phyloP scores from a whole-genome alignment of 2,113 vertebrate species.

The Typhlomys cinereus region DNA sequence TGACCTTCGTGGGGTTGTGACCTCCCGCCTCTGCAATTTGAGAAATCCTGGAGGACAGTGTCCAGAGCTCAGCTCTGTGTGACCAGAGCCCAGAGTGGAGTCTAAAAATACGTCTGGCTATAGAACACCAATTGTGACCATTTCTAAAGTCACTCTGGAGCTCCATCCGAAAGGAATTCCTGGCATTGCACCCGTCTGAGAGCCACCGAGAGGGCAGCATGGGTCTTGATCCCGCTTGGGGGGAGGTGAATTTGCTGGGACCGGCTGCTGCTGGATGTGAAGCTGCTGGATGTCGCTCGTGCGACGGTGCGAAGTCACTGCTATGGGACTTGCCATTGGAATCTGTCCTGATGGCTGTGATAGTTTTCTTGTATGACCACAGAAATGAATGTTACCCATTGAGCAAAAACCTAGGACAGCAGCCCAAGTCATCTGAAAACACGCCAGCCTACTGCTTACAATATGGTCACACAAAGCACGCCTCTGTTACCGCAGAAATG shows the following conservation, averaged over 20 bases:
- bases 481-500: not conserved
- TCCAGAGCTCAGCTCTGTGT: conserved; percentile 71
- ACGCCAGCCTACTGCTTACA: not conserved
- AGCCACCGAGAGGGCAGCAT: conserved; percentile 26
- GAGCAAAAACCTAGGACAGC: not conserved
- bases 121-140: conserved; percentile 75
- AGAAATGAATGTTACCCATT: not conserved
- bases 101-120: conserved; percentile 77
- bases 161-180: conserved; percentile 63
- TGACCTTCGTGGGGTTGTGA: conserved; percentile 67
- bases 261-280: not conserved
- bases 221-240: not conserved
- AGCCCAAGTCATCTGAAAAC: not conserved
- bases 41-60: conserved; percentile 70
- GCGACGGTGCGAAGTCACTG: not conserved
- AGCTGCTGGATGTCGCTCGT: not conserved
- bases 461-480: not conserved
- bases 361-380: not conserved
- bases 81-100: conserved; percentile 64
- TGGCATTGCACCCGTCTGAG: conserved; percentile 53
- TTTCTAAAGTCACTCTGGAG: conserved; percentile 54
- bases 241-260: not conserved
- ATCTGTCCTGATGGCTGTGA: not conserved
- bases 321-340: not conserved
- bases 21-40: conserved; percentile 44